These are phyloP conservation scores for Leptothorax acervorum DNA, from an alignment of 2,888 invertebrate genomes.

Conservation along the genomic window DNA sequence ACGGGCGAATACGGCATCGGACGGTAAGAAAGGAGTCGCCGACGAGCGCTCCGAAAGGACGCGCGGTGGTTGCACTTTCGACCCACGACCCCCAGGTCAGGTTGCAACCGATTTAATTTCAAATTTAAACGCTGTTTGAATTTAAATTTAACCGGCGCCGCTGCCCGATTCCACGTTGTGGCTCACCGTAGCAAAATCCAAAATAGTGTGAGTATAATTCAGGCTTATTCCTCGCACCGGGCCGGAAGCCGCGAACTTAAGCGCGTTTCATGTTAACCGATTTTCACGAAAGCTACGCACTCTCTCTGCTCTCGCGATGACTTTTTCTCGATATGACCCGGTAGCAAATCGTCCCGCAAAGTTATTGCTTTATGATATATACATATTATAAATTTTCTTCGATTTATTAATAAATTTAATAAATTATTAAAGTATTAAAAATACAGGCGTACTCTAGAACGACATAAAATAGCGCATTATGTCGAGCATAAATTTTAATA, in stretches of 20 bases:
- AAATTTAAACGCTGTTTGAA: constrained; percentile 52
- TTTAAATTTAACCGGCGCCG: constrained; percentile 44
- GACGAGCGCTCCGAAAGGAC: constrained; percentile 5
- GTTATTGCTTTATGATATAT: not conserved
- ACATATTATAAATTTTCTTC: not conserved
- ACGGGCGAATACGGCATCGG: not conserved
- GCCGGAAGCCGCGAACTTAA: not conserved
- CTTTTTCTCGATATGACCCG: not conserved
- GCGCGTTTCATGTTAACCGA: not conserved
- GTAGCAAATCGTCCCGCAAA: not conserved
- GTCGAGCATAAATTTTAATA: not conserved
- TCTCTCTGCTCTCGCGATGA: not conserved
- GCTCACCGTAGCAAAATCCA: constrained; percentile 38
- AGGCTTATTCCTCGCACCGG: constrained; percentile 5
- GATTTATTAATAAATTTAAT: not conserved
- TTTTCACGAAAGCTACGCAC: constrained; percentile 3
- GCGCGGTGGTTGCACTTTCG: constrained; percentile 52
- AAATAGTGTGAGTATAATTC: constrained; percentile 44
- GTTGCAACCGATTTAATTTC: constrained; percentile 52
- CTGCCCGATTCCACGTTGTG: constrained; percentile 28
- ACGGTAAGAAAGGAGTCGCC: constrained; percentile 9
- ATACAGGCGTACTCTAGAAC: not conserved
- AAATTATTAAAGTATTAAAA: not conserved
- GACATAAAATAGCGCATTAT: not conserved
- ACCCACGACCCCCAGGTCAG: constrained; percentile 36